Base-by-base conservation (phyloP, 64 coral and sea anemone species). In the Catalaphyllia jardinei region DNA sequence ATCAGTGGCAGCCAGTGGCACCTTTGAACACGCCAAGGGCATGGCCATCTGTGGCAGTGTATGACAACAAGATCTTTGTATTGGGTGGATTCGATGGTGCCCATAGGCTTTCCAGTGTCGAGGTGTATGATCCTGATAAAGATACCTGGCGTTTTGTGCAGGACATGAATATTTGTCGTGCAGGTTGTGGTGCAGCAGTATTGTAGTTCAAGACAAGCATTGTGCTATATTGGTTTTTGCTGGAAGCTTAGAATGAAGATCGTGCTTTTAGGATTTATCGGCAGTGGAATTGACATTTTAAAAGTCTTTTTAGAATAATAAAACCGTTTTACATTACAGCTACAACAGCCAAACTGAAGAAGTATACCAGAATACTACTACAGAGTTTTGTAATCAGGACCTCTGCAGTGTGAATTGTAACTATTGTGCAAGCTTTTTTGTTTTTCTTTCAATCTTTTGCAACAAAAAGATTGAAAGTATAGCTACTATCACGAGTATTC, bases 1-100 rank as follows among this genome's bases (percentile, higher is more conserved):
- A 99, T 72, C 95, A 97, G 29, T 99, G 97, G 97, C 82, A 89
- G 19, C 97, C 91, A 1, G 91, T 99, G 2, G 97, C 97, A 31
- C 97, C 97, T 24, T 82, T 99, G 52, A 88, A 90, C 57, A 95
- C 90, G 1, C 97, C 97, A 31, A 89, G 97, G 69, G 97, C 97
- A 0, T 99, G 97, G 97, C 93, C 97, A 39, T 88, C 97, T 9
- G 94, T 94, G 12, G 93, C 94, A 25, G 97, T 99, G 19, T 95
- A 92, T 85, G 91, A 99, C 81, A 92, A 86, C 67, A 99, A 99
- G 52, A 99, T 99, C 28, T 99, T 93, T 93, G 91, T 95, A 27
- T 73, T 99, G 29, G 97, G 97, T 89, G 97, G 97, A 31, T 99
- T 99, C 89, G 97, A 99, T 99, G 97, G 97, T 22, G 91, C 94